Evolutionary conservation across 2,888 invertebrate species (phyloP).

Genomic region (Brachyptera putata): DNA sequence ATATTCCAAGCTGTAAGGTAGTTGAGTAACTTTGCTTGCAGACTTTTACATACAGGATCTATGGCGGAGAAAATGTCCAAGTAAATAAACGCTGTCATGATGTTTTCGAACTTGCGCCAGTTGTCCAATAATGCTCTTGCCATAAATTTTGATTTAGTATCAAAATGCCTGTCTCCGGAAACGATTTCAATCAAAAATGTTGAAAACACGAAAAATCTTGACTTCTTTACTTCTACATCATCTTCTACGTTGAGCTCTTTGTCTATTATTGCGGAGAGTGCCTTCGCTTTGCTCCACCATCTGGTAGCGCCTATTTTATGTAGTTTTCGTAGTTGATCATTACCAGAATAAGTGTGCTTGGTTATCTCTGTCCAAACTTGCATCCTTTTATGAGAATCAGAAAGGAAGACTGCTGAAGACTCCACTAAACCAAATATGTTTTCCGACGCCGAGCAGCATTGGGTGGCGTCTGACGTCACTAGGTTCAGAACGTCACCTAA

Average conservation of each 20-base stretch:
- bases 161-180: not conserved
- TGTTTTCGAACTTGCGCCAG: not conserved
- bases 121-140: not conserved
- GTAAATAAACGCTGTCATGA: not conserved
- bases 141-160: not conserved
- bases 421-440: not conserved
- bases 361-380: not conserved
- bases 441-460: not conserved
- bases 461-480: not conserved
- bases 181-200: not conserved
- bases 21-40: not conserved
- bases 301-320: not conserved
- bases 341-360: not conserved
- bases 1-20: conserved; percentile 1
- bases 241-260: not conserved
- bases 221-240: not conserved
- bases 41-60: not conserved
- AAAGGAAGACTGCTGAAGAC: not conserved
- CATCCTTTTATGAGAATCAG: not conserved
- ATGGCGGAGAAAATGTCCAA: not conserved
- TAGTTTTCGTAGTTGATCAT: not conserved
- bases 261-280: not conserved
- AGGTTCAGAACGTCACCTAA: not conserved
- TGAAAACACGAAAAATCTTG: not conserved
- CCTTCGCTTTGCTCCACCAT: not conserved